phyloP scores from a whole-genome alignment of 1,140 invertebrate species.

The Lineus longissimus region DNA sequence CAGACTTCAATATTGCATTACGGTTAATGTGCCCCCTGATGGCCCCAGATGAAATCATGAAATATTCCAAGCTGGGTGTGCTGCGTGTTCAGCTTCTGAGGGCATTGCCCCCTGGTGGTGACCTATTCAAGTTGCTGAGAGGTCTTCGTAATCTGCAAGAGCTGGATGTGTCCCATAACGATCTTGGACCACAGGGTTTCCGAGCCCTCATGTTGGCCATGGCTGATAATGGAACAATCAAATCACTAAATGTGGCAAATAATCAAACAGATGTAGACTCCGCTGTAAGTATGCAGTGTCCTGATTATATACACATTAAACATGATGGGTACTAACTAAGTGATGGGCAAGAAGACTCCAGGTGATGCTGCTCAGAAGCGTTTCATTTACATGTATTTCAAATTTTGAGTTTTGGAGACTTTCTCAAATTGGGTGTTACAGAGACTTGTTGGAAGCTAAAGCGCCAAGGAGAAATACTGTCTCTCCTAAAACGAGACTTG shows the following conservation, averaged over 20 bases:
- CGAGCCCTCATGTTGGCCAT: constrained; percentile 37
- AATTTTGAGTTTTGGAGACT: too few relatives aligned
- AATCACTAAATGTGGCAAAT: constrained; percentile 34
- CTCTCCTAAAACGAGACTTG: too few relatives aligned
- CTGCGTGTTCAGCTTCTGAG: constrained; percentile 27
- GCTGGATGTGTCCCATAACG: constrained; percentile 34
- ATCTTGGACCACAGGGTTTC: constrained; percentile 40
- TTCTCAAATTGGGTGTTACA: too few relatives aligned
- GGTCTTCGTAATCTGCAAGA: constrained; percentile 35
- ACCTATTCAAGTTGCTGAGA: constrained; percentile 22
- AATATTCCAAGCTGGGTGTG: constrained; percentile 29
- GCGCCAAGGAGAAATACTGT: too few relatives aligned
- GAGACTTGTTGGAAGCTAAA: too few relatives aligned
- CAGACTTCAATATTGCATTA: constrained; percentile 33
- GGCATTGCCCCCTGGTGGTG: constrained; percentile 24
- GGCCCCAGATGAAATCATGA: constrained; percentile 27
- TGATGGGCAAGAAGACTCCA: too few relatives aligned
- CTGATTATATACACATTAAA: not conserved
- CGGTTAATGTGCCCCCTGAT: constrained; percentile 27
- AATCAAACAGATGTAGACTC: constrained; percentile 41
- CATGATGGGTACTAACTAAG: too few relatives aligned
- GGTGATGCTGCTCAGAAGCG: too few relatives aligned
- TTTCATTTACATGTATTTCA: too few relatives aligned
- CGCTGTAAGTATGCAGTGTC: constrained; percentile 28
- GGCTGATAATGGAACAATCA: constrained; percentile 27